phyloP scores from a whole-genome alignment of 2,888 invertebrate species.

The Pheosia tremula region DNA sequence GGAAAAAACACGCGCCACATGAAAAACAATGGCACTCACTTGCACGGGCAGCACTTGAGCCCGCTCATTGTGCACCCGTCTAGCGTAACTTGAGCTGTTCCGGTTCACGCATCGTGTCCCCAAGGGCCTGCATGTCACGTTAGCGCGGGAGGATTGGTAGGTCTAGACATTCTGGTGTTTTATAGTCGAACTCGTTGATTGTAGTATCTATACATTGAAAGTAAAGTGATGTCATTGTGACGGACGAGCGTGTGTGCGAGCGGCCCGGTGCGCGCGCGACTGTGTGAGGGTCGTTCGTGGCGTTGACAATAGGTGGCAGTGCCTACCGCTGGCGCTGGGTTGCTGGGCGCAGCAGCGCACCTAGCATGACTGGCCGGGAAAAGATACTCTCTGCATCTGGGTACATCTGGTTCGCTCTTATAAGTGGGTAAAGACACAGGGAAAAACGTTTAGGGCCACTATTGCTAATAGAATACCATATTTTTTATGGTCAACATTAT shows the following conservation, averaged over 20 bases:
- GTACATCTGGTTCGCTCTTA: too few species aligned
- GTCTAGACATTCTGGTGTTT: constrained; percentile 20
- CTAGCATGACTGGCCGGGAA: too few species aligned
- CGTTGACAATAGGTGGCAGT: constrained; percentile 46
- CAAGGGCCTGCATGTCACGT: neutral
- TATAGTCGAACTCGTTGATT: constrained; percentile 24
- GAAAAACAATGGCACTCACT: constrained; percentile 80
- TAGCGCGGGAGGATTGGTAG: constrained; percentile 20
- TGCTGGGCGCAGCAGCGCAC: too few species aligned
- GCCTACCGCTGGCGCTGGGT: neutral
- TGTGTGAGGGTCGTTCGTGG: constrained; percentile 40
- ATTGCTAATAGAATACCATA: too few species aligned
- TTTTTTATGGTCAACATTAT: too few species aligned
- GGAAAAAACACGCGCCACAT: constrained; percentile 57
- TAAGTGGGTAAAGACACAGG: too few species aligned
- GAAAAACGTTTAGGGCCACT: too few species aligned
- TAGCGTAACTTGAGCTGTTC: constrained; percentile 39
- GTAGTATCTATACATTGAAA: constrained; percentile 41
- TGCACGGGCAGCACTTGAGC: constrained; percentile 55
- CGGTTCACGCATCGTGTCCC: constrained; percentile 7
- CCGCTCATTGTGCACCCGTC: constrained; percentile 50
- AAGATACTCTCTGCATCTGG: too few species aligned
- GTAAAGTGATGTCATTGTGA: constrained; percentile 49
- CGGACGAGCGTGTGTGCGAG: constrained; percentile 38
- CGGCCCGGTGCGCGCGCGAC: constrained; percentile 43